Evolutionary conservation across 2,797 vertebrate genomes (phyloP).

Genomic region (Lagodon rhomboides): DNA sequence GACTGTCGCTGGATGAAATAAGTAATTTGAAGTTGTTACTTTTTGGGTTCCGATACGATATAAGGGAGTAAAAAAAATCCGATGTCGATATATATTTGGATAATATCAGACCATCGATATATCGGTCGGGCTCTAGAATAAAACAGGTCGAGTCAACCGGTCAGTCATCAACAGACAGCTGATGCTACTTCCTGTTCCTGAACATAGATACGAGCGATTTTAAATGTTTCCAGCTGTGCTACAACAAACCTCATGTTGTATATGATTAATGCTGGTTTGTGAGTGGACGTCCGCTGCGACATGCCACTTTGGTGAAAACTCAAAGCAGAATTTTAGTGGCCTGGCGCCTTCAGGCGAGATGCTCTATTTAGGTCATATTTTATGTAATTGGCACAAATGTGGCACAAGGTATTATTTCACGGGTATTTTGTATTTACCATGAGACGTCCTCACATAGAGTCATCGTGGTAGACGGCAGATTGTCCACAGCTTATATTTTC

Average conservation of each 20-base stretch:
- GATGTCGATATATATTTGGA: too few relatives aligned
- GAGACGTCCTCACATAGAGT: not conserved
- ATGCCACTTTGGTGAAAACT: conserved; percentile 56
- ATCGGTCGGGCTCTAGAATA: not conserved
- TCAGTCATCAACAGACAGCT: not conserved
- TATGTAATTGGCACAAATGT: conserved; percentile 51
- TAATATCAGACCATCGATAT: too few relatives aligned
- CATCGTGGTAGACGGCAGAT: conserved; percentile 5
- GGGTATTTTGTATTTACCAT: not conserved
- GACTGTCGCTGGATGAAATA: too few relatives aligned
- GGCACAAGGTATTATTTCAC: conserved; percentile 36
- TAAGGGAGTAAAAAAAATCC: too few relatives aligned
- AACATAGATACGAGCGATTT: not conserved
- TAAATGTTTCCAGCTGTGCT: not conserved
- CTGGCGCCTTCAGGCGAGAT: conserved; percentile 8
- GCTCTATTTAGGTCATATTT: conserved; percentile 57
- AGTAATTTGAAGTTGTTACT: too few relatives aligned
- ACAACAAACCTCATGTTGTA: not conserved
- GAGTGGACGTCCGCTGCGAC: conserved; percentile 9
- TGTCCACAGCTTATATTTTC: conserved; percentile 9
- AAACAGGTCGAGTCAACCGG: not conserved
- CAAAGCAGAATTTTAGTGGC: conserved; percentile 29
- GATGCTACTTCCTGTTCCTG: not conserved
- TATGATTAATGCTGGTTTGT: not conserved
- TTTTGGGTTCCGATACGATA: too few relatives aligned